Evolutionary conservation across 2,888 invertebrate genomes (phyloP).

Genomic region (Sphaerophoria taeniata): DNA sequence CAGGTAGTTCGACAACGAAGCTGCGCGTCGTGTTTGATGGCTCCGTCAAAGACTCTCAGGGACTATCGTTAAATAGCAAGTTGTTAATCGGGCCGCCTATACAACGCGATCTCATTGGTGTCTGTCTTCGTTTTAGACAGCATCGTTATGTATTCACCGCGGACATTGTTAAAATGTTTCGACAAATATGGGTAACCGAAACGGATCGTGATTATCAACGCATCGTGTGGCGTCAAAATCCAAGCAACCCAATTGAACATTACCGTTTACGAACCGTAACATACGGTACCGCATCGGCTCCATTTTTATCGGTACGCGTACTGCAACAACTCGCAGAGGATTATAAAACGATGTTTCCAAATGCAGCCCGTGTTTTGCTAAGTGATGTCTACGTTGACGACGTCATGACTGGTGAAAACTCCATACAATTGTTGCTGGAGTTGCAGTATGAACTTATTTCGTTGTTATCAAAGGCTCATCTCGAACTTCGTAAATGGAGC

Average conservation of each 20-base stretch:
- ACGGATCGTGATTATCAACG: conserved; percentile 61
- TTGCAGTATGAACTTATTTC: conserved; percentile 20
- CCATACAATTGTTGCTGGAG: neutral
- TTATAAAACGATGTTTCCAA: conserved; percentile 46
- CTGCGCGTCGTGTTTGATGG: neutral
- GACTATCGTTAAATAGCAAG: conserved; percentile 5
- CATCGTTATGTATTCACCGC: conserved; percentile 63
- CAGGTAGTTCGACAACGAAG: too few species aligned
- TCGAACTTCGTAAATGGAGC: conserved; percentile 36
- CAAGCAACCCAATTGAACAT: conserved; percentile 34
- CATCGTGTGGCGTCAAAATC: conserved; percentile 62
- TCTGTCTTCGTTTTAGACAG: conserved; percentile 52
- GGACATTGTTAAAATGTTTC: conserved; percentile 67
- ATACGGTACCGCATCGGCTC: conserved; percentile 66
- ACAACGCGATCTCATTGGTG: conserved; percentile 7
- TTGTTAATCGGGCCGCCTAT: neutral
- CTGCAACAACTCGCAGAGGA: conserved; percentile 62
- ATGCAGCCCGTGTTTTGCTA: conserved; percentile 48
- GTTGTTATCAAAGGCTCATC: conserved; percentile 15
- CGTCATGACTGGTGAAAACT: conserved; percentile 42
- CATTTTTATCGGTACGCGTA: conserved; percentile 59
- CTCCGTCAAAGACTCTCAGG: neutral
- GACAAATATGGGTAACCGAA: conserved; percentile 63
- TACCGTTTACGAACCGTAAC: conserved; percentile 62
- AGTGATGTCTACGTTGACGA: conserved; percentile 69